These are phyloP conservation scores for Drosophila insularis DNA, from an alignment of 1,140 invertebrate species.

Conservation along the genomic window DNA sequence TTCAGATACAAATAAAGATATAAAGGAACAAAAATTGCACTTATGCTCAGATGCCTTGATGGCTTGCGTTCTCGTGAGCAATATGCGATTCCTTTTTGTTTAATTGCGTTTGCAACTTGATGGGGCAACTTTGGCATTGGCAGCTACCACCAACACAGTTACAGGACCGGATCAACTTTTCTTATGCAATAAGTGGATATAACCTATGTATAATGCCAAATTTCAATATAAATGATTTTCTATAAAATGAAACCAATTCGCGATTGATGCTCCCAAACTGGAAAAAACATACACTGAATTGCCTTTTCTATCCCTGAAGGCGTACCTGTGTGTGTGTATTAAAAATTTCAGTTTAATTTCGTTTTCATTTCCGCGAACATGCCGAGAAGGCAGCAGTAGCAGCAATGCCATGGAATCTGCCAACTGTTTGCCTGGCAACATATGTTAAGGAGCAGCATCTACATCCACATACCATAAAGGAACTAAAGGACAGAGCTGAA, in stretches of 20 bases:
- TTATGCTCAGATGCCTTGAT: conserved; percentile 22
- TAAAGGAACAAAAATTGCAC: conserved; percentile 33
- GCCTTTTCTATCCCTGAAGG: not conserved
- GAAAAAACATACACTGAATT: too few relatives aligned
- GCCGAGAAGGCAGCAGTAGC: not conserved
- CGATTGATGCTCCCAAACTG: too few relatives aligned
- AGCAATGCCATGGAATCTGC: conserved; percentile 36
- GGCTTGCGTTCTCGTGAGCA: conserved; percentile 13
- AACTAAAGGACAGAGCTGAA: not conserved
- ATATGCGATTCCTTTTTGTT: conserved; percentile 61
- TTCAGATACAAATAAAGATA: conserved; percentile 32
- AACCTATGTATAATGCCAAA: too few relatives aligned
- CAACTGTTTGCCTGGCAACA: conserved; percentile 51
- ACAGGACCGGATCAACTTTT: conserved; percentile 5
- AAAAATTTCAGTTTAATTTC: conserved; percentile 74
- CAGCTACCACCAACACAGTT: conserved; percentile 2
- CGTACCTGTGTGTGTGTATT: conserved; percentile 38
- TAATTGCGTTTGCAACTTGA: conserved; percentile 70
- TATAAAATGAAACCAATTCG: too few relatives aligned
- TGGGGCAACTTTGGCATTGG: conserved; percentile 22
- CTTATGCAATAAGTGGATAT: too few relatives aligned
- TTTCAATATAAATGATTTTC: too few relatives aligned
- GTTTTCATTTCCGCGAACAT: conserved; percentile 71
- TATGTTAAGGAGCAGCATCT: conserved; percentile 26
- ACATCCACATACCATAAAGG: not conserved